Percentiles rank a stretch among this genome's conserved stretches.
Conservation (phyloP, 2,113 vertebrate genomes). For the Globicephala melas region DNA sequence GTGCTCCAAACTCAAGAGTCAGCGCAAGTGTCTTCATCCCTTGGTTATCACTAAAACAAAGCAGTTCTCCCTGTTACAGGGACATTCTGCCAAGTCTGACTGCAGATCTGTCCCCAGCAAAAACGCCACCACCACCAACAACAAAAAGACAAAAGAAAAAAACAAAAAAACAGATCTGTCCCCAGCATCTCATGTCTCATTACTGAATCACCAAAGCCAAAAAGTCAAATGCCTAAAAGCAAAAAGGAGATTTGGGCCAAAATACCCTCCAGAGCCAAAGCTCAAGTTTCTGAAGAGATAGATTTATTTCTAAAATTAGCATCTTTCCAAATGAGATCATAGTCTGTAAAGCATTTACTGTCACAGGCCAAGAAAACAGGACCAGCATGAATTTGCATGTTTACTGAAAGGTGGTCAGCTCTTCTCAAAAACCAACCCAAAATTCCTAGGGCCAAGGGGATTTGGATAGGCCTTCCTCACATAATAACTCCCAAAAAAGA, state of each 20-base stretch:
- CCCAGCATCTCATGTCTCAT: background rate
- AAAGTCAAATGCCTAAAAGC: background rate
- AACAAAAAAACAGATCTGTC: background rate
- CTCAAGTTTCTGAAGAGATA: background rate
- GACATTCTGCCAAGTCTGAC: background rate
- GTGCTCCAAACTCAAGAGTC: background rate
- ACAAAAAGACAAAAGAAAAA: no score
- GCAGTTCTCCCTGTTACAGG: background rate
- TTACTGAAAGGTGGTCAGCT: background rate
- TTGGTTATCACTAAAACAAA: background rate
- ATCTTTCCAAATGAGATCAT: background rate
- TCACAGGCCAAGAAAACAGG: background rate
- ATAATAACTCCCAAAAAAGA: background rate
- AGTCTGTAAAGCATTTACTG: background rate
- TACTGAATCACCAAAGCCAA: background rate
- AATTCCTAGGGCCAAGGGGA: no score
- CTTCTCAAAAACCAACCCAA: background rate
- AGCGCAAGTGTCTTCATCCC: background rate
- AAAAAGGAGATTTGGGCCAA: background rate
- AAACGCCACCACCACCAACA: fast-evolving
- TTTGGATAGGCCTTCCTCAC: background rate
- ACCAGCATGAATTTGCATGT: no score
- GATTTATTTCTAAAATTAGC: constrained; percentile 23
- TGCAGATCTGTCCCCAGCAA: background rate
- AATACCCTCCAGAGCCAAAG: background rate